A percentile compares a stretch with the other conserved stretches of the same genome.
Evolutionary conservation across 1,140 invertebrate species (phyloP).

Genomic region (Drosophila navojoa): DNA sequence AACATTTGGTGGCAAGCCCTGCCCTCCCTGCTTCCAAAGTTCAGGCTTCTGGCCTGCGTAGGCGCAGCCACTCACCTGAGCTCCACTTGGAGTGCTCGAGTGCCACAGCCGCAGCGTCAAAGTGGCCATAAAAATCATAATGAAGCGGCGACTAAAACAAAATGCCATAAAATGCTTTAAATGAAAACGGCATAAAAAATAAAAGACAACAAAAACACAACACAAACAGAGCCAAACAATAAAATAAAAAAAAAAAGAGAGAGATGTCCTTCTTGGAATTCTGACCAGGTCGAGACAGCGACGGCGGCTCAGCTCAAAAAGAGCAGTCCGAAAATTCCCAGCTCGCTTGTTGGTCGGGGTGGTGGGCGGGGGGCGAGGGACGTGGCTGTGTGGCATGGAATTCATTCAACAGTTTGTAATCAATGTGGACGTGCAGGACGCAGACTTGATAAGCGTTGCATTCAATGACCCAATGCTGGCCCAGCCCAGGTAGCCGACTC

Average conservation of each 20-base stretch:
- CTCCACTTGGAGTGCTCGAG: not conserved
- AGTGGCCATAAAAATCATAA: conserved; percentile 81
- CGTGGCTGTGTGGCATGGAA: conserved; percentile 32
- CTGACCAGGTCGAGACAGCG: conserved; percentile 29
- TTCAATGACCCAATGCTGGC: conserved; percentile 38
- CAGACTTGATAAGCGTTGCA: conserved; percentile 44
- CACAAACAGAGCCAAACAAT: conserved; percentile 8
- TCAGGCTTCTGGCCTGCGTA: conserved; percentile 24
- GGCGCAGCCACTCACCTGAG: conserved; percentile 47
- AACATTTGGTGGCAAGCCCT: conserved; percentile 9
- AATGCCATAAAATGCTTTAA: conserved; percentile 79
- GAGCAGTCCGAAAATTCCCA: conserved; percentile 30
- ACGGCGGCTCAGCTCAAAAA: conserved; percentile 61
- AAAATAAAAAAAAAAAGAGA: conserved; percentile 18
- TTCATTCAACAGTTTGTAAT: conserved; percentile 81
- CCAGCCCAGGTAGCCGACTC: conserved; percentile 31
- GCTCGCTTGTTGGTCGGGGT: not conserved
- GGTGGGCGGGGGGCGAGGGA: not conserved
- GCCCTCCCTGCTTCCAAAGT: not conserved
- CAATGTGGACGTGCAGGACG: conserved; percentile 57
- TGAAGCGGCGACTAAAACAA: conserved; percentile 80
- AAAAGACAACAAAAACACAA: conserved; percentile 5
- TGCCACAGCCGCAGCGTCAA: conserved; percentile 45
- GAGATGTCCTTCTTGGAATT: conserved; percentile 77
- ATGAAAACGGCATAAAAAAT: conserved; percentile 66